Percentiles rank a stretch among this genome's conserved stretches.
phyloP scores from a whole-genome alignment of 2,888 invertebrate species.

The Hydrotaea cyrtoneurina region DNA sequence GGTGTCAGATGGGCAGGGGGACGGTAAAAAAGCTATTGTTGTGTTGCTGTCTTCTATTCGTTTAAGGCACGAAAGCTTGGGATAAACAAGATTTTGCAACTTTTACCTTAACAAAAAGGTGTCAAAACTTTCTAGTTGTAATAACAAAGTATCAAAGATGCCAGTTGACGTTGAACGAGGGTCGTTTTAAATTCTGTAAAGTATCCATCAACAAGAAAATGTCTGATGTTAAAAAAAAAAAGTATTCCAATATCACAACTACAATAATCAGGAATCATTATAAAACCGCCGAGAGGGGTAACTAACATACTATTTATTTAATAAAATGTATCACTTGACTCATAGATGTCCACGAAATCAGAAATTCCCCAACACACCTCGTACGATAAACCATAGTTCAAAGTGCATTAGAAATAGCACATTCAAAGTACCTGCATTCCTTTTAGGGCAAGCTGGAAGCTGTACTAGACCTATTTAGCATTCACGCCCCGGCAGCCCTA shows the following conservation, averaged over 20 bases:
- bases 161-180: not conserved
- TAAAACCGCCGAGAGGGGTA: no score
- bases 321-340: no score
- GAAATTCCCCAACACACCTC: not conserved
- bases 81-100: conserved; percentile 66
- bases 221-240: not conserved
- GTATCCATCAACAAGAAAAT: no score
- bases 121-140: conserved; percentile 66
- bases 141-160: conserved; percentile 62
- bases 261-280: no score
- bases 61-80: conserved; percentile 60
- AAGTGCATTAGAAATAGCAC: conserved; percentile 12
- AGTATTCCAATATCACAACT: no score
- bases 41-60: conserved; percentile 58
- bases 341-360: no score
- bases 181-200: not conserved
- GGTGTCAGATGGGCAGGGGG: conserved; percentile 1
- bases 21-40: conserved; percentile 49
- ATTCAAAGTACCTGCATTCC: not conserved
- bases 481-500: not conserved
- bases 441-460: not conserved
- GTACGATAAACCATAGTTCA: conserved; percentile 15
- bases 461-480: conserved; percentile 40
- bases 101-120: conserved; percentile 58
- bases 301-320: no score